These are phyloP conservation scores for Automeris io DNA, from an alignment of 2,888 invertebrate species.

Conservation along the genomic window DNA sequence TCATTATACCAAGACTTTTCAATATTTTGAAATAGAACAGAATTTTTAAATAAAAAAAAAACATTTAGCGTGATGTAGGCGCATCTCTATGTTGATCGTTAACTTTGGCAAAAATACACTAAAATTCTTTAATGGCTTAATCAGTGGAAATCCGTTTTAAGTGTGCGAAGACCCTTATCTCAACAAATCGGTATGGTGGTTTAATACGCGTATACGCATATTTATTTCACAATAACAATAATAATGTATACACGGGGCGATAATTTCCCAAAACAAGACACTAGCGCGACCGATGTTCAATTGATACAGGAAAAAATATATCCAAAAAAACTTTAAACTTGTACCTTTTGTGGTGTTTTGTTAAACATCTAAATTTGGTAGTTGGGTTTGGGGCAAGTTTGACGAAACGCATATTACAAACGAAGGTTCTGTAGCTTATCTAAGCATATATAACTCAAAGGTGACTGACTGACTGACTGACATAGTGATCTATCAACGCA, in stretches of 20 bases:
- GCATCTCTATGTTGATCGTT: too few relatives aligned
- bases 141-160: too few relatives aligned
- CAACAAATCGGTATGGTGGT: constrained; percentile 28
- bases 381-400: constrained; percentile 11
- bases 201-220: constrained; percentile 1
- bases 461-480: too few relatives aligned
- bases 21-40: too few relatives aligned
- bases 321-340: constrained; percentile 2
- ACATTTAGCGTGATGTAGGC: too few relatives aligned
- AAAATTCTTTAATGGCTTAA: too few relatives aligned
- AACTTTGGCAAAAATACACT: too few relatives aligned
- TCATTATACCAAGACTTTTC: too few relatives aligned
- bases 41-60: too few relatives aligned
- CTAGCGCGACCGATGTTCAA: constrained; percentile 51
- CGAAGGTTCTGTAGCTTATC: constrained; percentile 1
- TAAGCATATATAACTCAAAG: too few relatives aligned
- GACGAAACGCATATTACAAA: background rate
- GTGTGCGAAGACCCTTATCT: constrained; percentile 29
- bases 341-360: constrained; percentile 61
- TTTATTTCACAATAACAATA: constrained; percentile 30
- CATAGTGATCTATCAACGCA: too few relatives aligned
- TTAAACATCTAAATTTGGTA: constrained; percentile 71
- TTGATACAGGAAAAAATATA: constrained; percentile 54
- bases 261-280: constrained; percentile 32
- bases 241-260: constrained; percentile 44